phyloP scores from a whole-genome alignment of 2,888 invertebrate genomes.

The Amorpha juglandis region DNA sequence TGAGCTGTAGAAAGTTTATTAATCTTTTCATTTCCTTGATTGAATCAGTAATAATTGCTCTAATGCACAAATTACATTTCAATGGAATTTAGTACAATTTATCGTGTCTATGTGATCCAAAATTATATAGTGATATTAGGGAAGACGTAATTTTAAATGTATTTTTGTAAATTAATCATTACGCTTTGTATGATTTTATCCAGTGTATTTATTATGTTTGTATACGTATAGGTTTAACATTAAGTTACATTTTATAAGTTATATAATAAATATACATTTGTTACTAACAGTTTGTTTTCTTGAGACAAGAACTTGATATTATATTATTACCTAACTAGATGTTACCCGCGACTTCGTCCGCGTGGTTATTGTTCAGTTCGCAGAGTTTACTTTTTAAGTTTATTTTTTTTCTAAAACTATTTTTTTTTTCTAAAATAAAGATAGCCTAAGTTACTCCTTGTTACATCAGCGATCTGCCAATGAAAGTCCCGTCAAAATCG shows the following conservation, averaged over 20 bases:
- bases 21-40: background rate
- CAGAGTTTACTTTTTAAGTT: too few species aligned
- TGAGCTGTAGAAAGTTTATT: background rate
- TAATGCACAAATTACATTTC: too few species aligned
- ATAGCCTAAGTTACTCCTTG: too few species aligned
- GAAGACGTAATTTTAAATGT: background rate
- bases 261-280: background rate
- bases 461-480: too few species aligned
- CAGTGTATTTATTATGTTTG: background rate
- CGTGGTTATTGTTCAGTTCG: too few species aligned
- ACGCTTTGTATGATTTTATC: background rate
- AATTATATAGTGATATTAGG: slow-evolving; percentile 1
- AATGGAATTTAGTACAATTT: background rate
- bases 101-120: background rate
- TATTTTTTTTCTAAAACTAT: too few species aligned
- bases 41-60: background rate
- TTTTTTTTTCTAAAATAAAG: too few species aligned
- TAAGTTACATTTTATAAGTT: slow-evolving; percentile 8
- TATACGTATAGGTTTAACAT: background rate
- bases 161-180: background rate
- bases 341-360: too few species aligned
- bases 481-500: too few species aligned
- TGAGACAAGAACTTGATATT: too few species aligned
- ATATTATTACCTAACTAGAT: too few species aligned
- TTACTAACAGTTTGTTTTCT: background rate